Conservation (phyloP, 1,140 invertebrate species). For the Ganaspis sp. region DNA sequence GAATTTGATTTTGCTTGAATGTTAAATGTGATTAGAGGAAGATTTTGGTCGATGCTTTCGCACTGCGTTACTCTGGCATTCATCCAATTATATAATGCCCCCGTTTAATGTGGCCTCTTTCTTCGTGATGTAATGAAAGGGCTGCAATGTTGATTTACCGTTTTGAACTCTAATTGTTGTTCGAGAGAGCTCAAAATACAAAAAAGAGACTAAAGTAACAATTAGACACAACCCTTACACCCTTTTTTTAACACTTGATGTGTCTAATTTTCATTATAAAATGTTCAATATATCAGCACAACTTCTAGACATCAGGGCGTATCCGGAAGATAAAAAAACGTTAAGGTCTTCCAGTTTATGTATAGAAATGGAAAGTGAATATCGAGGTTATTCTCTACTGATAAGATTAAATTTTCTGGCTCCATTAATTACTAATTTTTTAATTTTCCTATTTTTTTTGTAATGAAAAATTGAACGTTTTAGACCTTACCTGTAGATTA, state of each 20-base stretch:
- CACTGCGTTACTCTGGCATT: constrained; percentile 19
- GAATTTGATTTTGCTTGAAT: background rate
- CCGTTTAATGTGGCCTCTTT: background rate
- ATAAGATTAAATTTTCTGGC: background rate
- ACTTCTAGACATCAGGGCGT: constrained; percentile 41
- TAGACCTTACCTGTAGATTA: background rate
- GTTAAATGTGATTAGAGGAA: background rate
- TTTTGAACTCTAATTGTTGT: background rate
- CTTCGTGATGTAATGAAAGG: constrained; percentile 7
- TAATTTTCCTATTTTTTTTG: background rate
- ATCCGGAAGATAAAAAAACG: constrained; percentile 43
- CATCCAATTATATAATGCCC: constrained; percentile 9
- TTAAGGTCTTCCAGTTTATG: constrained; percentile 44
- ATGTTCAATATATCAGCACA: constrained; percentile 1
- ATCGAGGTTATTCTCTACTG: constrained; percentile 35
- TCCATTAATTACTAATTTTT: background rate
- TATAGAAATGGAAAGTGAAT: constrained; percentile 42
- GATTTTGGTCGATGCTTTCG: constrained; percentile 22
- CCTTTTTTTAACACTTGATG: background rate
- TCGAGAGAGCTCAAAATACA: no score
- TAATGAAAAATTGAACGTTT: background rate
- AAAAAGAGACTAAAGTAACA: background rate
- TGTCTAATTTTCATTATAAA: constrained; percentile 25
- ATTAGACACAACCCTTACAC: background rate
- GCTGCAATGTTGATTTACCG: background rate